Evolutionary conservation across 2,797 vertebrate genomes (phyloP).

Genomic region (Percopsis omiscomaycus): DNA sequence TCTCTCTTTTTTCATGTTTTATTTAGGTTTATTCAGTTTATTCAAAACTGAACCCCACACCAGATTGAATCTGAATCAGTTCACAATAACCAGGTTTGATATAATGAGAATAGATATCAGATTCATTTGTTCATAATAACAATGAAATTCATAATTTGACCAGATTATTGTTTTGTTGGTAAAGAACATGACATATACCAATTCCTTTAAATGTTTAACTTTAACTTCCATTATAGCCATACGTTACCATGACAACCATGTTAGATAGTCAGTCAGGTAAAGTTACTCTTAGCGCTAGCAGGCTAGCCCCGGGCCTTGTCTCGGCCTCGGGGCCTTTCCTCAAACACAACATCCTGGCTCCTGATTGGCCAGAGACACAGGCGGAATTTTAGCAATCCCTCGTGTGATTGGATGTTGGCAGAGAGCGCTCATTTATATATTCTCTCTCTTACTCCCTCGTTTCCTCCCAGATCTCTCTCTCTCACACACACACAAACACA

Average conservation of each 20-base stretch:
- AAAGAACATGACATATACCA: too few relatives aligned
- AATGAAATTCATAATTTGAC: too few relatives aligned
- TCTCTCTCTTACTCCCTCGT: background rate
- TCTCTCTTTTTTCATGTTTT: too few relatives aligned
- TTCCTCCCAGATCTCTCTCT: background rate
- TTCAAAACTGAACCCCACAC: too few relatives aligned
- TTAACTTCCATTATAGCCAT: background rate
- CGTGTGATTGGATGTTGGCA: slow-evolving; percentile 17
- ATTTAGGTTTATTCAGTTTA: too few relatives aligned
- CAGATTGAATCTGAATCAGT: too few relatives aligned
- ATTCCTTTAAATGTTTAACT: background rate
- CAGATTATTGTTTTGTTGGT: background rate
- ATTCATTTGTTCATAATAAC: too few relatives aligned
- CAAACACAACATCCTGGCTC: slow-evolving; percentile 4
- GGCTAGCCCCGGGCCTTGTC: slow-evolving; percentile 50
- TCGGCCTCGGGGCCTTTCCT: slow-evolving; percentile 42
- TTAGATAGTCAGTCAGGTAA: slow-evolving; percentile 1
- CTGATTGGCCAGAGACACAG: slow-evolving; percentile 34
- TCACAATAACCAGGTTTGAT: too few relatives aligned
- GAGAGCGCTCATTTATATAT: slow-evolving; percentile 3
- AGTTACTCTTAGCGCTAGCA: slow-evolving; percentile 26
- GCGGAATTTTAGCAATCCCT: slow-evolving; percentile 29
- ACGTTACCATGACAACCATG: background rate
- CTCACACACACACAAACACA: slow-evolving; percentile 7
- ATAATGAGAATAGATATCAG: too few relatives aligned